Evolutionary conservation across 2,113 vertebrate genomes (phyloP), one percentile per base, ranked within the genome.

Genomic region (Peucedramus taeniatus): DNA sequence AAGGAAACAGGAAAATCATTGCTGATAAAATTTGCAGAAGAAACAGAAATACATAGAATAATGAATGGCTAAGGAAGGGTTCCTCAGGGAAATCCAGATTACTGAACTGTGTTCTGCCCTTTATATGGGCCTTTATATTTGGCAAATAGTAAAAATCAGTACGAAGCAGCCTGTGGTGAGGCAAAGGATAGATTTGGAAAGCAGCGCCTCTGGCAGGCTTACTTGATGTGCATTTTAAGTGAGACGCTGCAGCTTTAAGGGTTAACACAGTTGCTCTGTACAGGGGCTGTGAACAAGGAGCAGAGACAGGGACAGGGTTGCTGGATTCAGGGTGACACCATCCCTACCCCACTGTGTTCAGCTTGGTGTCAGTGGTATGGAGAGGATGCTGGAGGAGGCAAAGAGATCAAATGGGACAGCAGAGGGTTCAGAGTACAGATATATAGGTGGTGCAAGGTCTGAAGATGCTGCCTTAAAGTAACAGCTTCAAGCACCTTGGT

Each of bases 1-100:
- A 94, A 94, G 64, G 56, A 94, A 95, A 86, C 60, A 66, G 40
- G 24, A 96, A 96, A 95, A 94, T 95, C 79, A 60, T 75, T 97
- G 64, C 71, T 92, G 83, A 97, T 93, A 88, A 96, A 95, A 90
- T 96, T 95, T 96, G 56, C 53, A 86, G 79, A 85, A 90, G 68
- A 83, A 83, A 88, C 51, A 53, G 47, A 51, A 76, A 92, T 66
- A n/a, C 40, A 71, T 49, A 59, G 64, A 83, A 74, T 77, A 91
- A 54, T 42, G 20, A 81, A 86, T 30, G 15, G 1, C 60, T 79
- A 77, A 90, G 51, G 59, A 86, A 68, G 31, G 7, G 2, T 19
- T 93, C 79, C 76, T 85, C 37, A 37, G 85, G 63, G 91, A 94
- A 90, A 83, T 70, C 39, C 51, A 39, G 31, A 90, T 63, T 85